Evolutionary conservation across 1,140 invertebrate species (phyloP), one percentile per base, ranked within the genome.

Genomic region (Nilaparvata lugens): DNA sequence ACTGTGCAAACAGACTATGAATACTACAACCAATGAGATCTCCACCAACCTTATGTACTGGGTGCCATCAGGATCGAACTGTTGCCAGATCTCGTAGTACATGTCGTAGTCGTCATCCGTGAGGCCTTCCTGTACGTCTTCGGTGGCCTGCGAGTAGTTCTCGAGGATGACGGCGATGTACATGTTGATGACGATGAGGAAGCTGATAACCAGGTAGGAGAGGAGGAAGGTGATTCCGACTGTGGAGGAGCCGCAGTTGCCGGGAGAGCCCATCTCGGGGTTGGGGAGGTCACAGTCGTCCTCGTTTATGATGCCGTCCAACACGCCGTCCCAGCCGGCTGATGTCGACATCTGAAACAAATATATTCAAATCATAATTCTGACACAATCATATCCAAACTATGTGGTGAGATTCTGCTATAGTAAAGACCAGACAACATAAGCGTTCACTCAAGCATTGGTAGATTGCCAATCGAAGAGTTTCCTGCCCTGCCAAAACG

Each of bases 51-150:
- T 82, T 68, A 98, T 97, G 76, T 96, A 98, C 74, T 97, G 93
- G 4, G 94, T 96, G 52, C 95, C 95, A 70, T 97, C 91, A 0
- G 95, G 95, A 77, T 98, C 96, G 75, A 94, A 98, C 69, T 94
- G 88, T 73, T 97, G 94, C 96, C 96, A 98, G 66, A 97, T 96
- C 77, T 98, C 95, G 73, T 98, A 98, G 77, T 97, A 98, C 93
- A 98, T 97, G 73, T 98, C 96, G 78, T 98, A 98, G 74, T 98
- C 95, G 75, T 98, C 95, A 72, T 97, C 94, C 28, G 95, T 98
- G 45, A 98, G 80, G 69, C 95, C 95, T 76, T 98, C 95, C 73
- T 98, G 95, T 45, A 98, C 96, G 75, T 98, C 96, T 78, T 98
- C 95, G 43, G 95, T 97, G 31, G 95, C 95, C 78, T 93, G 89